Evolutionary conservation across 2,888 invertebrate species (phyloP), one percentile per base, ranked within the genome.

Genomic region (Ecdyonurus torrentis): DNA sequence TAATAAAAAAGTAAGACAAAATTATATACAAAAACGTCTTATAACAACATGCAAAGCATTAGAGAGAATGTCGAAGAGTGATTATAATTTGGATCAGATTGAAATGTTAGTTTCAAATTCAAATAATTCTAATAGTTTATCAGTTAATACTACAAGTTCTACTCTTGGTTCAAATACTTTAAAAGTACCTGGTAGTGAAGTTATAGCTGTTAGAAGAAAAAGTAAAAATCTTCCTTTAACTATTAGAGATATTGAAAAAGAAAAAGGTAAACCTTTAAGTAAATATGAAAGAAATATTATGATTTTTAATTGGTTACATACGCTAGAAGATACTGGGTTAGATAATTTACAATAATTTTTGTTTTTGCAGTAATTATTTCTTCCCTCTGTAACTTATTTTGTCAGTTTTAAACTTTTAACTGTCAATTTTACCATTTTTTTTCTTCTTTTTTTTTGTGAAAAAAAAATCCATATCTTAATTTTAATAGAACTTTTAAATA

Each of bases 221-320:
- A 37, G 37, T 37, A 37, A 37, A 37, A 80, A 78, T 70, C 73
- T 79, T 55, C 79, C 85, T 1, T 76, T 91, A 1, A 89, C 90
- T 0, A 83, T 88, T 2, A 82, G 86, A 0, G 91, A 91, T 70
- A 81, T 91, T 37, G 90, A 91, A 69, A 77, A 89, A 62, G 89
- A 91, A 71, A 78, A 89, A 1, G 90, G 91, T 0, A 86, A 89
- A 65, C 90, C 91, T 0, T 78, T 91, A 15, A 87, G 89, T n/a
- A 90, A 90, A 70, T 91, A 90, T 75, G 91, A 91, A 71, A 76
- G 91, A n/a, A 93, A 94, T 74, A 90, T 93, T 85, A 91, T 92
- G 87, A 93, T 93, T 64, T 93, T 93, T 77, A 92, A 92, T 75
- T 94, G 93, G 93, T 79, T 94, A 1, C 91, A 92, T 73, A 89